phyloP scores from a whole-genome alignment of 2,113 vertebrate genomes.

The Ascaphus truei region DNA sequence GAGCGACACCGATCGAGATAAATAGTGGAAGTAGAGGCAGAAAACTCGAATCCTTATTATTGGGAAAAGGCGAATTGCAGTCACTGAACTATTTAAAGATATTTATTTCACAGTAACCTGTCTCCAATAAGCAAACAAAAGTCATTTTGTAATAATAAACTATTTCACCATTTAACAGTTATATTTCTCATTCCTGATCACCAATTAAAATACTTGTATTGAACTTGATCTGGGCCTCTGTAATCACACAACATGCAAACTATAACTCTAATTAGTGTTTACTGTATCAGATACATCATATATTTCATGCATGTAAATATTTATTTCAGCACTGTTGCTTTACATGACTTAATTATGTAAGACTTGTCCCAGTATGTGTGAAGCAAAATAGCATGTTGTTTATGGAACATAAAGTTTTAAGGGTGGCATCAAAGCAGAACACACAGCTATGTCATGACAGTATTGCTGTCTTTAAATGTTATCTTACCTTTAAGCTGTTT shows the following conservation, averaged over 20 bases:
- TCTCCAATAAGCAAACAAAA: no score
- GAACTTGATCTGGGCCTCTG: not conserved
- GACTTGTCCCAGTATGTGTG: not conserved
- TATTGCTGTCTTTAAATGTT: not conserved
- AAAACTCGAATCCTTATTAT: no score
- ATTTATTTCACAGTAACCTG: not conserved
- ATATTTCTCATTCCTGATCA: not conserved
- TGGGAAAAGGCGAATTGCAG: no score
- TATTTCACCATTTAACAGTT: no score
- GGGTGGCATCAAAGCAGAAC: not conserved
- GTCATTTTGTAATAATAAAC: no score
- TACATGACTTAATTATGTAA: not conserved
- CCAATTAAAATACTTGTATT: not conserved
- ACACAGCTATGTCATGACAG: not conserved
- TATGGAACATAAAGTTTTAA: slow-evolving; percentile 16
- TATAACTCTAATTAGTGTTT: not conserved
- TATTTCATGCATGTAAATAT: not conserved
- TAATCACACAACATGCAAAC: not conserved
- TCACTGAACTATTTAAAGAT: no score
- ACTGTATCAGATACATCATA: not conserved
- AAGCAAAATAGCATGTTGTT: not conserved
- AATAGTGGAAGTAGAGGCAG: slow-evolving; percentile 1
- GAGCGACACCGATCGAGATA: slow-evolving; percentile 13
- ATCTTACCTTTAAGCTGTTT: slow-evolving; percentile 59
- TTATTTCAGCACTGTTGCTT: not conserved